Evolutionary conservation across 2,797 vertebrate species (phyloP).

Genomic region (Rhynchonycteris naso): DNA sequence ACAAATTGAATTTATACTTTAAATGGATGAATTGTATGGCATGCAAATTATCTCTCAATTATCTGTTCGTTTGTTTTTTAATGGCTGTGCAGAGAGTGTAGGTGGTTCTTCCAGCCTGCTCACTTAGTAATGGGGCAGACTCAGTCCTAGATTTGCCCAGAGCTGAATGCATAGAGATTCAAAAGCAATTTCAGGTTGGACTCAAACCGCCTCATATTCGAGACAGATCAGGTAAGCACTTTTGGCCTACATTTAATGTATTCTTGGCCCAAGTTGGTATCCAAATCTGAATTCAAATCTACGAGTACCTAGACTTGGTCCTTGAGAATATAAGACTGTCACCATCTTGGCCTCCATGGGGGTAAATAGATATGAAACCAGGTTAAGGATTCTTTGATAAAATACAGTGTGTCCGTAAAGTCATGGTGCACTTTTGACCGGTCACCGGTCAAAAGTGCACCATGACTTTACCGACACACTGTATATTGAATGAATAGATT

Average conservation of each 20-base stretch:
- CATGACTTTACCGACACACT: too few relatives aligned
- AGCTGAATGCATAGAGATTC: neutral
- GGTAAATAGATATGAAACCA: neutral
- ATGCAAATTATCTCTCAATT: neutral
- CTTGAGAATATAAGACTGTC: neutral
- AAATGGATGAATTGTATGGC: neutral
- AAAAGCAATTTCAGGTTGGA: neutral
- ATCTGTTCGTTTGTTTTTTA: neutral
- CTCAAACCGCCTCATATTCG: neutral
- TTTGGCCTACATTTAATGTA: slow-evolving; percentile 2
- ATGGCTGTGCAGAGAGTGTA: neutral
- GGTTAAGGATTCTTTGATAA: neutral
- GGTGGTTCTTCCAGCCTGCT: neutral
- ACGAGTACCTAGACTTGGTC: neutral
- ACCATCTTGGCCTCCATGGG: neutral
- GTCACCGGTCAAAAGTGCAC: too few relatives aligned
- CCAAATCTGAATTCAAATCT: slow-evolving; percentile 29
- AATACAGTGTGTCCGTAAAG: too few relatives aligned
- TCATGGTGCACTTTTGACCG: too few relatives aligned
- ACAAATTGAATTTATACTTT: neutral
- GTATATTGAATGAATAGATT: neutral
- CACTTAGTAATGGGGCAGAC: neutral
- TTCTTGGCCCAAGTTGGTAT: neutral
- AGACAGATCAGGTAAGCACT: neutral
- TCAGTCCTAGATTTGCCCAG: too few relatives aligned